Evolutionary conservation across 2,797 vertebrate genomes (phyloP), one percentile per base, ranked within the genome.

Genomic region (Babyrousa celebensis): DNA sequence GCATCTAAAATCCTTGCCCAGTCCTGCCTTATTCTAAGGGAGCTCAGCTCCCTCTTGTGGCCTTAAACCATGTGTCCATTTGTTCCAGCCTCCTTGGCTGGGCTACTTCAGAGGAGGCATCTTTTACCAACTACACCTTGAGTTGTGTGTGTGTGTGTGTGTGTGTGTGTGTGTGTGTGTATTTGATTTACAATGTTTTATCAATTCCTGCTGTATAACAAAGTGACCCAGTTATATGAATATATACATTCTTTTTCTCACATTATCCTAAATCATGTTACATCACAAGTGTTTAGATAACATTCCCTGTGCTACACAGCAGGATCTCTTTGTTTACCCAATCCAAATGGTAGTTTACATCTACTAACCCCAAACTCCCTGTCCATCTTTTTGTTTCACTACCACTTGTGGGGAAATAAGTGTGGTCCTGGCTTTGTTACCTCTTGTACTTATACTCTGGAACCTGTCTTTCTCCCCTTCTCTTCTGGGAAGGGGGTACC

Each of bases 41-140:
- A 65, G 25, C 29, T 29, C 29, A 5, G 83, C 83, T 96, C 58
- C 79, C 58, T 96, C 74, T 93, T 91, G 68, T 91, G 43, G 91
- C 27, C 1, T 91, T 27, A 95, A 86, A 74, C 63, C 74, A 58
- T 1, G 11, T 68, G 29, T 65, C 6, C 1, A 12, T 54, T 62
- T 83, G 67, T 71, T 23, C 17, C n/a, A 17, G 36, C 9, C 27
- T 67, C 43, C 21, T 65, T 71, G 71, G 40, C 18, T 27, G 14
- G 72, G 56, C 15, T n/a, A 0, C 63, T 58, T 82, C 43, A 83
- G 14, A 86, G 29, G 5, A 77, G 58, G 5, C 11, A 21, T 60
- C 27, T 88, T 72, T 74, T 29, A 32, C 43, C 70, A 65, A 2
- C 10, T 52, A 12, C 0, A 43, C 63, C 40, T 83, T 63, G 48